Evolutionary conservation across 2,797 vertebrate genomes (phyloP).

Genomic region (Cetoscarus ocellatus): DNA sequence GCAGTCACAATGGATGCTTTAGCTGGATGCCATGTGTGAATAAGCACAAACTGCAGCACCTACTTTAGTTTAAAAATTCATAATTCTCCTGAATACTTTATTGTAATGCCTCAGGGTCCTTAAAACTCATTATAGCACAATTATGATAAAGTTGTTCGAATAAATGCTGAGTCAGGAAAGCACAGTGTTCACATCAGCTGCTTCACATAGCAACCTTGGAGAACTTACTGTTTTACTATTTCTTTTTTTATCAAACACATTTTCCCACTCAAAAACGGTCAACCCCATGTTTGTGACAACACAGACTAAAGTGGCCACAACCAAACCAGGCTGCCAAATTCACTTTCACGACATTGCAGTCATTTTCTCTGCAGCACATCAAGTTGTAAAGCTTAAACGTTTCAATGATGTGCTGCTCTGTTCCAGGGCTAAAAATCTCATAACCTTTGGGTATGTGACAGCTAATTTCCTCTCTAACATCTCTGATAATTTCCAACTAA

Average conservation of each 20-base stretch:
- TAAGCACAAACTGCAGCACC: neutral
- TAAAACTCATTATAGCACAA: slow-evolving; percentile 1
- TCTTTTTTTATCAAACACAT: neutral
- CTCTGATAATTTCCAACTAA: no score
- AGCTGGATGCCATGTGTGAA: neutral
- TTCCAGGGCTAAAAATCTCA: no score
- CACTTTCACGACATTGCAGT: no score
- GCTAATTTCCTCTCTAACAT: no score
- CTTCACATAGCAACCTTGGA: neutral
- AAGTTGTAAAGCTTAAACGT: no score
- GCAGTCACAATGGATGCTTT: neutral
- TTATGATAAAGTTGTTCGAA: neutral
- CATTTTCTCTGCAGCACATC: no score
- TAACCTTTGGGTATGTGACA: no score
- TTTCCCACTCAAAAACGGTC: neutral
- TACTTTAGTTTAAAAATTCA: neutral
- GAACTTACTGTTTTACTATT: neutral
- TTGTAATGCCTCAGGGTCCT: neutral
- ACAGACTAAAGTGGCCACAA: neutral
- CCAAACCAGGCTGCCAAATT: neutral
- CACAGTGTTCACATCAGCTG: neutral
- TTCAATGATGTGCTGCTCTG: no score
- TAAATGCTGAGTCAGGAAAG: slow-evolving; percentile 4
- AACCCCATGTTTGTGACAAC: neutral
- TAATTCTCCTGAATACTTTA: neutral